These are phyloP conservation scores for Zaprionus camerounensis DNA, from an alignment of 1,140 invertebrate genomes.

Conservation along the genomic window DNA sequence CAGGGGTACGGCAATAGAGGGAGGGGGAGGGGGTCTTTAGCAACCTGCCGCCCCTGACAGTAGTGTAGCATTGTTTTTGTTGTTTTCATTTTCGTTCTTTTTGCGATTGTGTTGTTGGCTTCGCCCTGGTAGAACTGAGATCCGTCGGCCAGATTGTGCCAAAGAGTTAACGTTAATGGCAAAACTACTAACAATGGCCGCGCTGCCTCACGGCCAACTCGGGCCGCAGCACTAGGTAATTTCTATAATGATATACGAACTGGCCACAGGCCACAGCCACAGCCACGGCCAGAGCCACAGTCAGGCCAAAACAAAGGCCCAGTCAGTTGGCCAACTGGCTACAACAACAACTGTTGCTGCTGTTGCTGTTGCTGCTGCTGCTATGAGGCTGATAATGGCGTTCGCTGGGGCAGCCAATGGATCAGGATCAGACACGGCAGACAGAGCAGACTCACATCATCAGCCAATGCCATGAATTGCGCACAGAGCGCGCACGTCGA, in stretches of 20 bases:
- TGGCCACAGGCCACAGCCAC: slow-evolving; percentile 70
- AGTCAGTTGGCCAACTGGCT: slow-evolving; percentile 21
- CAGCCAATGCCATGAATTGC: slow-evolving; percentile 44
- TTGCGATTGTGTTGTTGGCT: slow-evolving; percentile 54
- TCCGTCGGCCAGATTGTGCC: slow-evolving; percentile 70
- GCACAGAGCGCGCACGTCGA: slow-evolving; percentile 37
- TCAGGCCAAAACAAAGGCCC: slow-evolving; percentile 20
- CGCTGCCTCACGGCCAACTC: slow-evolving; percentile 35
- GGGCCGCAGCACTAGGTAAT: slow-evolving; percentile 71
- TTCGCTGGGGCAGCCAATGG: slow-evolving; percentile 26
- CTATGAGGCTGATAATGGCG: slow-evolving; percentile 49
- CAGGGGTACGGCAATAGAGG: background rate
- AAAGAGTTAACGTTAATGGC: slow-evolving; percentile 81
- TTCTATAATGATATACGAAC: slow-evolving; percentile 83
- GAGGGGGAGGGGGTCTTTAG: background rate
- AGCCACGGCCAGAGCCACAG: slow-evolving; percentile 20
- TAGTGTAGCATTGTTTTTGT: slow-evolving; percentile 33
- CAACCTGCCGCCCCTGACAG: slow-evolving; percentile 35
- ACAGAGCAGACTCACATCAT: slow-evolving; percentile 31
- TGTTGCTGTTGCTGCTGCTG: slow-evolving; percentile 11
- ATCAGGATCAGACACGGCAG: slow-evolving; percentile 44
- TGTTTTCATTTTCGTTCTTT: background rate
- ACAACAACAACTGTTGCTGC: background rate
- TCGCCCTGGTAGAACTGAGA: slow-evolving; percentile 41
- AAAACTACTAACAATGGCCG: slow-evolving; percentile 76